A percentile compares a stretch with the other conserved stretches of the same genome.
Conservation (phyloP, 2,888 invertebrate genomes). For the Lycaena phlaeas region DNA sequence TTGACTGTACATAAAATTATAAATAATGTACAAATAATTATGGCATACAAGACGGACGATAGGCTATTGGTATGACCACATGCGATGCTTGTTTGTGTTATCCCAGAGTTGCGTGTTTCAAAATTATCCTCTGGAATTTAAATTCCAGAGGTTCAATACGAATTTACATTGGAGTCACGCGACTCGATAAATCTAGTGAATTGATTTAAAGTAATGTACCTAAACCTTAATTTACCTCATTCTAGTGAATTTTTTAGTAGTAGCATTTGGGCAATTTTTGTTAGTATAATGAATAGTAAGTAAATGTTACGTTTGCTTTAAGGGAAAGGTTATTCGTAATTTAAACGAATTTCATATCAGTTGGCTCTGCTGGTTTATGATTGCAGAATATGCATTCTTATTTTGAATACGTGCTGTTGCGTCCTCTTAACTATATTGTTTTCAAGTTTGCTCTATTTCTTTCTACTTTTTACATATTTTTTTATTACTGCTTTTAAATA, state of each 20-base stretch:
- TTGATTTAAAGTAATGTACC: constrained; percentile 40
- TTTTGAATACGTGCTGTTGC: constrained; percentile 3
- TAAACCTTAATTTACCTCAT: constrained; percentile 40
- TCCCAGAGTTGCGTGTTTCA: constrained; percentile 35
- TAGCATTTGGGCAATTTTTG: constrained; percentile 54
- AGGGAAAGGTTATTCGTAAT: constrained; percentile 9
- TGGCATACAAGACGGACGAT: constrained; percentile 35
- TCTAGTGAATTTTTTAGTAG: constrained; percentile 67
- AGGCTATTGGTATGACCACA: constrained; percentile 61
- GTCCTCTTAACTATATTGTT: background rate
- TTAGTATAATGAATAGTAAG: constrained; percentile 50
- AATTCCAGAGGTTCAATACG: constrained; percentile 37
- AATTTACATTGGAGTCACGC: constrained; percentile 46
- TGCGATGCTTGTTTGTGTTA: constrained; percentile 40
- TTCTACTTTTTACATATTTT: background rate
- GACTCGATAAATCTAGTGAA: constrained; percentile 44
- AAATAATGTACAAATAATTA: constrained; percentile 29
- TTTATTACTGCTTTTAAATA: background rate
- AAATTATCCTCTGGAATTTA: constrained; percentile 27
- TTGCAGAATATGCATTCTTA: background rate
- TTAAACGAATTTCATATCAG: background rate
- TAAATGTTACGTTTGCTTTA: constrained; percentile 62
- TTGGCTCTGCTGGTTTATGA: background rate
- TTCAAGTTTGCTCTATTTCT: background rate
- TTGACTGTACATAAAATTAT: constrained; percentile 55